A percentile compares a stretch with the other conserved stretches of the same genome.
Evolutionary conservation across 2,888 invertebrate species (phyloP).

Genomic region (Doris montereyensis): DNA sequence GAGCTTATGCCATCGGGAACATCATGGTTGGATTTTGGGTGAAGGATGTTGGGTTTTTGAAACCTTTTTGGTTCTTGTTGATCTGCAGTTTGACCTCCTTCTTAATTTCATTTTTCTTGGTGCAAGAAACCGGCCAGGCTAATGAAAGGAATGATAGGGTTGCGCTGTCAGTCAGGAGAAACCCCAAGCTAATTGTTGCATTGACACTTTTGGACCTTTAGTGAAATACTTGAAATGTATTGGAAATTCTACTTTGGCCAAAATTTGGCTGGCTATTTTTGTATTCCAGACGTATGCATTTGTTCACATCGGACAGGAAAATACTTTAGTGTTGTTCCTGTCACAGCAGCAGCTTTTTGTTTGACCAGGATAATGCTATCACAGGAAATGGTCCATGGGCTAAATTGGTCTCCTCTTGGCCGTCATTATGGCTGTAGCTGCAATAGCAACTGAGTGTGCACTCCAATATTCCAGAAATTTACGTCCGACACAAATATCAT

Average conservation of each 20-base stretch:
- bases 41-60: constrained; percentile 62
- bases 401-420: constrained; percentile 63
- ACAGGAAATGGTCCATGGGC: constrained; percentile 57
- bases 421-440: constrained; percentile 64
- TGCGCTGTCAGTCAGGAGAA: constrained; percentile 36
- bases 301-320: constrained; percentile 71
- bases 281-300: constrained; percentile 70
- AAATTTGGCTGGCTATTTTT: constrained; percentile 69
- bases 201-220: constrained; percentile 63
- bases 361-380: constrained; percentile 40
- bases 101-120: constrained; percentile 65
- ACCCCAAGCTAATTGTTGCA: constrained; percentile 57
- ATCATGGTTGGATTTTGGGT: constrained; percentile 68
- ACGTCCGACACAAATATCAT: constrained; percentile 63
- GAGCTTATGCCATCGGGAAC: constrained; percentile 65
- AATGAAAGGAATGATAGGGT: constrained; percentile 45
- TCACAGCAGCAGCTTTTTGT: constrained; percentile 57
- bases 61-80: constrained; percentile 69
- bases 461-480: constrained; percentile 59
- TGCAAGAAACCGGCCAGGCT: constrained; percentile 51
- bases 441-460: constrained; percentile 59
- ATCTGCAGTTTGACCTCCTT: constrained; percentile 62
- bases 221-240: constrained; percentile 61
- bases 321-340: constrained; percentile 68
- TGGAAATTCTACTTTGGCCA: constrained; percentile 60